Conservation (phyloP, 1,140 invertebrate species). For the Drosophila paulistorum region DNA sequence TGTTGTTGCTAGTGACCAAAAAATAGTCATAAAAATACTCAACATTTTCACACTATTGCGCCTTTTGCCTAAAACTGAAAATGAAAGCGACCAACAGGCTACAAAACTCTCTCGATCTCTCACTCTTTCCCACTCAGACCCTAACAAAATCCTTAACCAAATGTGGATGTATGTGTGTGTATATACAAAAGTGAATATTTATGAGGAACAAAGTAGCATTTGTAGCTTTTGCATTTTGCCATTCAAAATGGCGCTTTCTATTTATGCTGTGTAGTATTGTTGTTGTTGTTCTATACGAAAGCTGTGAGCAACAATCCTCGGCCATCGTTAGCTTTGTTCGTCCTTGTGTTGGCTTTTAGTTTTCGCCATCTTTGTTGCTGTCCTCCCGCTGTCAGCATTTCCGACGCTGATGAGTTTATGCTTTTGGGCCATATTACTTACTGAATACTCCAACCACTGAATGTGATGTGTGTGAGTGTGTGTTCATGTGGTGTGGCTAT, state of each 20-base stretch:
- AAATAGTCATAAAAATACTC: conserved; percentile 75
- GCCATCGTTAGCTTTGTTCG: conserved; percentile 51
- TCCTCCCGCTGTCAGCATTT: conserved; percentile 68
- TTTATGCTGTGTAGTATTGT: conserved; percentile 14
- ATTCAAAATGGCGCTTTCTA: conserved; percentile 37
- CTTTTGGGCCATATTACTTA: conserved; percentile 75
- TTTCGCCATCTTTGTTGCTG: conserved; percentile 39
- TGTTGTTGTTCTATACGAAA: background rate
- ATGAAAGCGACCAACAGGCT: conserved; percentile 58
- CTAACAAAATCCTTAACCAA: conserved; percentile 17
- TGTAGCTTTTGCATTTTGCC: conserved; percentile 68
- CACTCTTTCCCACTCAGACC: background rate
- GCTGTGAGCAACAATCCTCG: conserved; percentile 58
- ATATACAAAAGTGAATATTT: conserved; percentile 79
- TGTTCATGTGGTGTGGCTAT: background rate
- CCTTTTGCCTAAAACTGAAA: conserved; percentile 65
- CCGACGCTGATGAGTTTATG: conserved; percentile 78
- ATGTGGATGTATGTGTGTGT: background rate
- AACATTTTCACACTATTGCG: conserved; percentile 75
- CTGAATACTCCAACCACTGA: conserved; percentile 54
- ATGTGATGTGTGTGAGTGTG: conserved; percentile 2
- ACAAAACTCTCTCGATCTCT: too few relatives aligned
- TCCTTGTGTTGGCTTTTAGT: conserved; percentile 39
- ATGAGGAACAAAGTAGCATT: conserved; percentile 77
- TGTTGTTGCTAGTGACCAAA: conserved; percentile 35